Conservation (phyloP, 1,140 invertebrate genomes). For the Hyphantria cunea region DNA sequence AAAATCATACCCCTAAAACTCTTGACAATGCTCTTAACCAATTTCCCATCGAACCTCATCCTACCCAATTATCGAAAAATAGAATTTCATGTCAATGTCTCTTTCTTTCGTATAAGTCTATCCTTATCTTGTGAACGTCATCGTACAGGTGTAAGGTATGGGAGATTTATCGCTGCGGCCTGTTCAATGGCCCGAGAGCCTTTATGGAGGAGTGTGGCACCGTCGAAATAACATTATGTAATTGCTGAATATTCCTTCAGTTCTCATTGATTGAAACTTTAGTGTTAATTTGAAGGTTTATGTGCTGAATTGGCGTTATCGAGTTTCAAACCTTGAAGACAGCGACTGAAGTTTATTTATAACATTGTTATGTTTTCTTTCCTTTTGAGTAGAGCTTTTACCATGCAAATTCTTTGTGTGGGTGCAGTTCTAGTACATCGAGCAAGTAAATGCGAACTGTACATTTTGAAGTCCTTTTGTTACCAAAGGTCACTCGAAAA, state of each 20-base stretch:
- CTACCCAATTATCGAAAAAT: conserved; percentile 5
- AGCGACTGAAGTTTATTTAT: no score
- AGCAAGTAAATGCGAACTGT: no score
- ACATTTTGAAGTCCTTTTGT: no score
- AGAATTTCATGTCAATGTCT: conserved; percentile 4
- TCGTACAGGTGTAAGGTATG: conserved; percentile 38
- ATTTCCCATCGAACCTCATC: conserved; percentile 8
- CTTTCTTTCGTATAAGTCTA: not conserved
- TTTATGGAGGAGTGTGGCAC: conserved; percentile 37
- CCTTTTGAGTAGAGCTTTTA: no score
- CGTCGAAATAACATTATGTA: conserved; percentile 13
- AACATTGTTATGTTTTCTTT: no score
- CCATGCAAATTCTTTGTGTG: no score
- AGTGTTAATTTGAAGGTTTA: no score
- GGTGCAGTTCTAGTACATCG: no score
- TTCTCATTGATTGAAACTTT: not conserved
- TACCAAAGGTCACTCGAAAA: no score
- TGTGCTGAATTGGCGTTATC: no score
- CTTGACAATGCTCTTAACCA: conserved; percentile 3
- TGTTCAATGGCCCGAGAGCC: conserved; percentile 44
- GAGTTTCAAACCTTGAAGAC: no score
- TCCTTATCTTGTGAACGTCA: conserved; percentile 27
- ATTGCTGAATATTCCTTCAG: conserved; percentile 8
- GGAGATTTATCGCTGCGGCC: conserved; percentile 52
- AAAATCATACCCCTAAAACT: not conserved